Percentiles rank a stretch among this genome's conserved stretches.
These are phyloP conservation scores for Nematostella vectensis DNA, from an alignment of 92 coral and sea anemone genomes.

Conservation along the genomic window DNA sequence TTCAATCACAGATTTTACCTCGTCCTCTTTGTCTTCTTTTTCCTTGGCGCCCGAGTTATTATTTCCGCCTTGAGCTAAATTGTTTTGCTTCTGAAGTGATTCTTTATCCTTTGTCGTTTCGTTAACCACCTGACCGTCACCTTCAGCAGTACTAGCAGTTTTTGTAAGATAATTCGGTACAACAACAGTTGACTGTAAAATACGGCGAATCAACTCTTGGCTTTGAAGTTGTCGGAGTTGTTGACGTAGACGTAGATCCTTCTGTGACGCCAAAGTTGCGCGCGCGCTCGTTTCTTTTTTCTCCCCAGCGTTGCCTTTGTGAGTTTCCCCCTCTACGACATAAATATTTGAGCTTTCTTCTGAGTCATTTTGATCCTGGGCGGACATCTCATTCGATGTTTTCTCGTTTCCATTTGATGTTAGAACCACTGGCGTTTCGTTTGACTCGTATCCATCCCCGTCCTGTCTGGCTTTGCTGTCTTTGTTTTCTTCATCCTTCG, in stretches of 20 bases:
- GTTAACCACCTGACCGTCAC: neutral
- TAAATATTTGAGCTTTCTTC: neutral
- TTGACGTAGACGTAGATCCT: conserved; percentile 62
- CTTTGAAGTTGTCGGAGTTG: conserved; percentile 48
- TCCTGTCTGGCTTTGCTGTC: conserved; percentile 22
- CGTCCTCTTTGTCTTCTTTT: neutral
- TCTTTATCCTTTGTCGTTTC: neutral
- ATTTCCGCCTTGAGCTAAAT: neutral
- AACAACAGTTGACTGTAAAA: conserved; percentile 32
- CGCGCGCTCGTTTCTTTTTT: conserved; percentile 8
- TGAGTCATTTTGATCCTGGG: neutral
- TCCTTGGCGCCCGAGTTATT: neutral
- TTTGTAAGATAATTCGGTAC: conserved; percentile 18
- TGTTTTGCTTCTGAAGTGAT: neutral
- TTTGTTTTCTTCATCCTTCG: conserved; percentile 12
- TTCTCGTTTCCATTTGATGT: neutral
- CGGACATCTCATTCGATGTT: neutral
- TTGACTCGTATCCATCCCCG: conserved; percentile 30
- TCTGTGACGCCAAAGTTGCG: conserved; percentile 27
- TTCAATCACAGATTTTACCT: neutral
- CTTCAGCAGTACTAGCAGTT: neutral
- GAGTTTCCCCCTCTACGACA: too few relatives aligned
- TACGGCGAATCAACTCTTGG: conserved; percentile 49
- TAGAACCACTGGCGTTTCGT: neutral
- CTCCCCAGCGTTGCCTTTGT: neutral